A percentile compares a stretch with the other conserved stretches of the same genome.
Conservation (phyloP, 2,888 invertebrate species). For the Leptopilina drosophilae region DNA sequence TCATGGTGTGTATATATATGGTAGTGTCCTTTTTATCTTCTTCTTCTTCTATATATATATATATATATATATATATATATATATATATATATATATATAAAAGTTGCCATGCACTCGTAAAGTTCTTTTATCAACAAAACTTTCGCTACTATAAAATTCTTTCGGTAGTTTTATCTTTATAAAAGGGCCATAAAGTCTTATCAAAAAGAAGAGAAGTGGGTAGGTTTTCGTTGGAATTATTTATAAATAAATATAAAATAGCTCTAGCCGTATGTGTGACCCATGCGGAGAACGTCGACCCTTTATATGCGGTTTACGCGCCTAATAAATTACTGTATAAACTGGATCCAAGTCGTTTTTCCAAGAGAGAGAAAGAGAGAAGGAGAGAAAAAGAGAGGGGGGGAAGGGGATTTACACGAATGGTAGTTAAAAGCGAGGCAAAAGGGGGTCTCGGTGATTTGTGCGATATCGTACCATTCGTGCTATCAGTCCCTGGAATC, state of each 20-base stretch:
- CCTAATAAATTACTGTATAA: slow-evolving; percentile 71
- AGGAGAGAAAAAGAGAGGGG: neutral
- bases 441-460: slow-evolving; percentile 62
- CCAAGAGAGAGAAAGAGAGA: neutral
- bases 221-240: slow-evolving; percentile 43
- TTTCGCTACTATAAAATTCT: slow-evolving; percentile 7
- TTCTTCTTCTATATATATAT: too few species aligned
- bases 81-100: too few species aligned
- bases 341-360: slow-evolving; percentile 65
- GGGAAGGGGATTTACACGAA: slow-evolving; percentile 57
- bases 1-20: too few species aligned
- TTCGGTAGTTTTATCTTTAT: slow-evolving; percentile 30
- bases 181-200: slow-evolving; percentile 16
- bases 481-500: slow-evolving; percentile 69
- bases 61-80: too few species aligned
- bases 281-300: slow-evolving; percentile 60
- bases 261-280: slow-evolving; percentile 54
- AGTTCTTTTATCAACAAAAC: slow-evolving; percentile 15
- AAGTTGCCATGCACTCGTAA: neutral
- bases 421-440: slow-evolving; percentile 63
- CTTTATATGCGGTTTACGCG: slow-evolving; percentile 61
- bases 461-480: slow-evolving; percentile 69
- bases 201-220: neutral
- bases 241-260: slow-evolving; percentile 48
- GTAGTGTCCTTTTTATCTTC: neutral